phyloP scores from a whole-genome alignment of 2,888 invertebrate genomes.

The Megaustenia siamemsis region DNA sequence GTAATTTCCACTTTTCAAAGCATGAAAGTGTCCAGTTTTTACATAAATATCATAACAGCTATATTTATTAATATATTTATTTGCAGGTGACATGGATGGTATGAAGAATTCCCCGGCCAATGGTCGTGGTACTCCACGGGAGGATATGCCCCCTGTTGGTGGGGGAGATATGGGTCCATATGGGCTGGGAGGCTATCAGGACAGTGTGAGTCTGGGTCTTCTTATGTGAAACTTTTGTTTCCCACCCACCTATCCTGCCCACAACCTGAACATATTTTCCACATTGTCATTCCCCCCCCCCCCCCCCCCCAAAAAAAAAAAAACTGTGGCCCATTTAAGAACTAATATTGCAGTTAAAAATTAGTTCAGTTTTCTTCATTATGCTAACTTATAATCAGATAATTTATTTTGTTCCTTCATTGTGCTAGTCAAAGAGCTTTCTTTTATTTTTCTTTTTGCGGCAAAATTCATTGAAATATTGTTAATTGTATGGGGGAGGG shows the following conservation, averaged over 20 bases:
- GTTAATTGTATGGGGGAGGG: too few species aligned
- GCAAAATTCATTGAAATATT: too few species aligned
- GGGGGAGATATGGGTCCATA: conserved; percentile 93
- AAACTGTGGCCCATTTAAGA: background rate
- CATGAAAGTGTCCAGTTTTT: too few species aligned
- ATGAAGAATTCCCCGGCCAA: conserved; percentile 99
- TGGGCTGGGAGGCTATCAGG: conserved; percentile 84
- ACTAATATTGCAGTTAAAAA: conserved; percentile 1
- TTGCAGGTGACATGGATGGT: conserved; percentile 85
- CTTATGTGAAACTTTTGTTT: conserved; percentile 53
- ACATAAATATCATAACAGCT: background rate
- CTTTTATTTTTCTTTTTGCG: too few species aligned
- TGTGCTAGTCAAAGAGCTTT: background rate
- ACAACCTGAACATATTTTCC: background rate
- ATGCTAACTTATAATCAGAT: too few species aligned
- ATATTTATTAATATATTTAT: background rate
- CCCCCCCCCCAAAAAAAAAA: too few species aligned
- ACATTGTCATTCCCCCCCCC: conserved; percentile 18
- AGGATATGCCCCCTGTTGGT: conserved; percentile 86
- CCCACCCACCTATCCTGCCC: conserved; percentile 28
- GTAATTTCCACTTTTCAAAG: background rate
- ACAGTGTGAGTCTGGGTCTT: conserved; percentile 74
- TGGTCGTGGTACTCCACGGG: conserved; percentile 94
- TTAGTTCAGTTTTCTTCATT: background rate
- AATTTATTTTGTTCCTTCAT: too few species aligned